Percentiles rank a stretch among this genome's conserved stretches.
These are phyloP conservation scores for Rostratula benghalensis DNA, from an alignment of 2,113 vertebrate genomes.

Conservation along the genomic window DNA sequence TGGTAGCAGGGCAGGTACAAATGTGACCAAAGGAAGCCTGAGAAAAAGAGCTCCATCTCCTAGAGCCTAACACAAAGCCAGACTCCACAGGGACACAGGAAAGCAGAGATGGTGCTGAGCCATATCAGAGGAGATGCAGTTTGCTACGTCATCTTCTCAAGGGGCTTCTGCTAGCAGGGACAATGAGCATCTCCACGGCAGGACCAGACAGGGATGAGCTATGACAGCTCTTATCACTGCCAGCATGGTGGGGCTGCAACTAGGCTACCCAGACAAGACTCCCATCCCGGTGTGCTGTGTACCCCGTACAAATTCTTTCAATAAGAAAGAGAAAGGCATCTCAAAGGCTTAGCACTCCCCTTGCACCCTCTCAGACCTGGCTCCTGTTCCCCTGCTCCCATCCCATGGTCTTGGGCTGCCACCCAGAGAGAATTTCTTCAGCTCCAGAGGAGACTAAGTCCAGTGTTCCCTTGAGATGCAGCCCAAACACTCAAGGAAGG, in stretches of 20 bases:
- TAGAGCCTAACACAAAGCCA: background rate
- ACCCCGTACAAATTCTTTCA: background rate
- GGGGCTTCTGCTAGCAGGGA: background rate
- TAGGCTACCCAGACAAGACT: background rate
- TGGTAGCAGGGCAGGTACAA: background rate
- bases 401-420: background rate
- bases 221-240: background rate
- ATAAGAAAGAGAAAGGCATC: background rate
- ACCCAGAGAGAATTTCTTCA: background rate
- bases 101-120: background rate
- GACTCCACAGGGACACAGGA: background rate
- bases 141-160: background rate
- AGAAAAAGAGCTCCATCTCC: background rate
- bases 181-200: background rate
- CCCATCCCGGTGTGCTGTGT: background rate
- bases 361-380: background rate
- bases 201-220: background rate
- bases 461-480: background rate
- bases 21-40: background rate
- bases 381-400: background rate
- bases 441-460: background rate
- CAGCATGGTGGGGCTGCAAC: background rate
- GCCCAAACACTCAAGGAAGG: background rate
- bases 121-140: accelerated
- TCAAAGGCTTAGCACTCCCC: background rate